Percentiles rank a stretch among this genome's conserved stretches.
Conservation (phyloP, 2,888 invertebrate genomes). For the Pyrochroa serraticornis region DNA sequence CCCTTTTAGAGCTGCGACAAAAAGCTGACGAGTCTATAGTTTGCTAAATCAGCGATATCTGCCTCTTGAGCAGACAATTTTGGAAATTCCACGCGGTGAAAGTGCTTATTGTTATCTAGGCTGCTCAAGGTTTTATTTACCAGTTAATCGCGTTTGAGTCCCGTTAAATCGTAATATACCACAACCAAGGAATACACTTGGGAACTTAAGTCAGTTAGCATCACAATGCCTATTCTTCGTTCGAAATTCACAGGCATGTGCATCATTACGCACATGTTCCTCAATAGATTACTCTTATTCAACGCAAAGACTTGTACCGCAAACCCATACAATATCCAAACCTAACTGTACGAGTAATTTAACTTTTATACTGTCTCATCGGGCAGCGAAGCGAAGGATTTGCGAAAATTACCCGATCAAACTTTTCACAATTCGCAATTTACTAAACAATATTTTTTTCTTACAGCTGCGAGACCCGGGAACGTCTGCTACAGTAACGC, state of each 20-base stretch:
- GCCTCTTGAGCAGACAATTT: too few species aligned
- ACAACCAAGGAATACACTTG: not conserved
- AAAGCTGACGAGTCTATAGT: too few species aligned
- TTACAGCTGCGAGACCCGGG: constrained; percentile 83
- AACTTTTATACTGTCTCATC: not conserved
- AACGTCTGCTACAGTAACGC: constrained; percentile 90
- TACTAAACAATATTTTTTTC: too few species aligned
- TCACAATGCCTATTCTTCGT: constrained; percentile 19
- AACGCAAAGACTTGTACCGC: not conserved
- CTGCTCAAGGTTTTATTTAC: too few species aligned
- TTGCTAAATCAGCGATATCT: too few species aligned
- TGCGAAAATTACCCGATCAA: not conserved
- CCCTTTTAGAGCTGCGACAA: too few species aligned
- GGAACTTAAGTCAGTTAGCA: constrained; percentile 4
- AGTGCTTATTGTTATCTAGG: too few species aligned
- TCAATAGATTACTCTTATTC: constrained; percentile 1
- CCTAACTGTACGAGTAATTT: not conserved
- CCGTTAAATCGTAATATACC: constrained; percentile 7
- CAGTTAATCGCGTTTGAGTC: not conserved
- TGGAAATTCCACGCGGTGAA: too few species aligned
- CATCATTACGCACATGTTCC: constrained; percentile 13
- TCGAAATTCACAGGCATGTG: constrained; percentile 12
- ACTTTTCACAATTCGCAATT: not conserved
- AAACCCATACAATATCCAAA: not conserved
- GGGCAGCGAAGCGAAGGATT: too few species aligned